A percentile compares a stretch with the other conserved stretches of the same genome.
Evolutionary conservation across 1,140 invertebrate species (phyloP).

Genomic region (Gonatopus flavifemur): DNA sequence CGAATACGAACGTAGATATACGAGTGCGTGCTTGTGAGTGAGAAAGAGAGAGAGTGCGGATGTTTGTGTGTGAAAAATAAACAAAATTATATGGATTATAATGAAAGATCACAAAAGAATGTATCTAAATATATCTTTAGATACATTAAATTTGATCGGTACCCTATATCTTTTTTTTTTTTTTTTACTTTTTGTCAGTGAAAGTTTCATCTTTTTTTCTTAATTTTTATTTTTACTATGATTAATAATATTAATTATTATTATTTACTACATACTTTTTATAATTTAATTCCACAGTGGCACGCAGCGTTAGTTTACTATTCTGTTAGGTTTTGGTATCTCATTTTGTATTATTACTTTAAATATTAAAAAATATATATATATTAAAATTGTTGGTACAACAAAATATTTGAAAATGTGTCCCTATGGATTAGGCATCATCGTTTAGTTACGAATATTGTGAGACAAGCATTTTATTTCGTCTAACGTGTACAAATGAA

Average conservation of each 20-base stretch:
- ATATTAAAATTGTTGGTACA: slow-evolving; percentile 32
- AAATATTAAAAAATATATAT: slow-evolving; percentile 33
- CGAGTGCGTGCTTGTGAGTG: too few relatives aligned
- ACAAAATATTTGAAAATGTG: slow-evolving; percentile 29
- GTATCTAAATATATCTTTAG: slow-evolving; percentile 27
- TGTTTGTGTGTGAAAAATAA: too few relatives aligned
- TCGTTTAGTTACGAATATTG: slow-evolving; percentile 12
- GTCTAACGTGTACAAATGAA: too few relatives aligned
- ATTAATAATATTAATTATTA: too few relatives aligned
- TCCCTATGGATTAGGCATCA: slow-evolving; percentile 27
- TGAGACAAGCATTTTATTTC: slow-evolving; percentile 10
- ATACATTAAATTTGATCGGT: slow-evolving; percentile 32
- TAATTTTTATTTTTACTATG: too few relatives aligned
- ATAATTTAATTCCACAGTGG: slow-evolving; percentile 25
- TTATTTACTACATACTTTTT: too few relatives aligned
- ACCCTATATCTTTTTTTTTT: slow-evolving; percentile 24
- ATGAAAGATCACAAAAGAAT: slow-evolving; percentile 14
- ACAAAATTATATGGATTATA: slow-evolving; percentile 34
- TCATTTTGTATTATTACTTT: slow-evolving; percentile 44
- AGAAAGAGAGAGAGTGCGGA: too few relatives aligned
- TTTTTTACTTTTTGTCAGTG: slow-evolving; percentile 28
- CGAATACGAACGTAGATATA: too few relatives aligned
- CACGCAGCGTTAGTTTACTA: slow-evolving; percentile 20
- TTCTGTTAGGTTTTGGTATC: slow-evolving; percentile 38
- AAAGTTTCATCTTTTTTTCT: too few relatives aligned